A percentile compares a stretch with the other conserved stretches of the same genome.
Conservation (phyloP, 2,113 vertebrate genomes). For the Oxyruncus cristatus region DNA sequence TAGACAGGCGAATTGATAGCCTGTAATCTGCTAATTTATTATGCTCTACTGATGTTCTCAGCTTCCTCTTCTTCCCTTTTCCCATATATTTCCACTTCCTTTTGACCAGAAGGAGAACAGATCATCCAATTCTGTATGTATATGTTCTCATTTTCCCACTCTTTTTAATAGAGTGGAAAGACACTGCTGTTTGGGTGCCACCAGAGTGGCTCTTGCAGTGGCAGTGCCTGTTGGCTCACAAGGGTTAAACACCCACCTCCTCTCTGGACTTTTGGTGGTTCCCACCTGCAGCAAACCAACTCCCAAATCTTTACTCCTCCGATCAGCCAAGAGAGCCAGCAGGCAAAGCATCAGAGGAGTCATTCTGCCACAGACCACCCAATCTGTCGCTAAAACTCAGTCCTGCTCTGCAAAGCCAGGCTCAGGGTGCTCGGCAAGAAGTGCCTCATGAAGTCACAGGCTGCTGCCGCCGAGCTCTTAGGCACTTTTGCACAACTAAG, state of each 20-base stretch:
- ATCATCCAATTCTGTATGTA: not conserved
- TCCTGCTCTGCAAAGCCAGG: accelerated
- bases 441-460: accelerated
- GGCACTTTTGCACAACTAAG: not conserved
- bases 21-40: not conserved
- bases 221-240: not conserved
- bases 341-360: not conserved
- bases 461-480: not conserved
- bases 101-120: not conserved
- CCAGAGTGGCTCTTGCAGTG: not conserved
- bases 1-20: not conserved
- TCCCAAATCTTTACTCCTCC: not conserved
- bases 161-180: not conserved
- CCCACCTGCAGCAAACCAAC: not conserved
- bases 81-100: not conserved
- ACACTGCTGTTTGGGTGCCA: too few species aligned
- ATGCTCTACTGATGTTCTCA: not conserved
- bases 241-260: not conserved
- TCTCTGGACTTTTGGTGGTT: accelerated
- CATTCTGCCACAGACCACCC: not conserved
- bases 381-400: not conserved
- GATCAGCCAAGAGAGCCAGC: not conserved
- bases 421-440: not conserved
- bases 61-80: not conserved
- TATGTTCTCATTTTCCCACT: not conserved